Evolutionary conservation across 1,140 invertebrate genomes (phyloP), one percentile per base, ranked within the genome.

Genomic region (Ephestia elutella): DNA sequence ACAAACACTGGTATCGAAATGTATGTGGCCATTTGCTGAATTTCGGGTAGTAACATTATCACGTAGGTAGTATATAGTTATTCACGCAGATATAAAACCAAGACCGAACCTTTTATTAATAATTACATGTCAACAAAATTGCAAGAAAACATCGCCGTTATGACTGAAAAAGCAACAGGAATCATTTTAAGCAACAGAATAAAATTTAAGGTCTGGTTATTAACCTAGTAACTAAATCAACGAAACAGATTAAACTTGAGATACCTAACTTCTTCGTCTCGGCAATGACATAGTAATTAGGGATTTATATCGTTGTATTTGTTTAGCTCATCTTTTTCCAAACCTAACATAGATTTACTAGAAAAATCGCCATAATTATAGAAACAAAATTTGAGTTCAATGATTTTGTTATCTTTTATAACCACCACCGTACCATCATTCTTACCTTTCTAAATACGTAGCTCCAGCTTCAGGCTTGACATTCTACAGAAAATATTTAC

Each of bases 221-320:
- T 19, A 57, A 57, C 56, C 21, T 18, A n/a, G n/a, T 44, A 21
- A 55, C n/a, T 15, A 15, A 44, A 44, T n/a, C 38, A 4, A 44
- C n/a, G 1, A 35, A 9, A 35, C 3, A 13, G 4, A 35, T 2
- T 5, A 35, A 35, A 13, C 32, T 35, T 35, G 1, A 35, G 9
- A 13, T 9, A 35, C 10, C 1, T 35, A 11, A 5, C n/a, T n/a
- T n/a, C n/a, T 35, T 35, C 9, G 2, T 35, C 13, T 35, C 9
- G 32, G 32, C 13, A 35, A 11, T 35, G 32, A 11, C 9, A 35
- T 38, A 13, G 5, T 38, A 8, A 38, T 62, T 65, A 79, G 64
- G 72, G 66, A 74, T 66, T 70, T 71, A 64, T 75, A 73, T 85
- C 84, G 82, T 87, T 87, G 84, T 85, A 83, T 85, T 59, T 63